A percentile compares a stretch with the other conserved stretches of the same genome.
Conservation (phyloP, 2,888 invertebrate genomes). For the Willowsia nigromaculata region DNA sequence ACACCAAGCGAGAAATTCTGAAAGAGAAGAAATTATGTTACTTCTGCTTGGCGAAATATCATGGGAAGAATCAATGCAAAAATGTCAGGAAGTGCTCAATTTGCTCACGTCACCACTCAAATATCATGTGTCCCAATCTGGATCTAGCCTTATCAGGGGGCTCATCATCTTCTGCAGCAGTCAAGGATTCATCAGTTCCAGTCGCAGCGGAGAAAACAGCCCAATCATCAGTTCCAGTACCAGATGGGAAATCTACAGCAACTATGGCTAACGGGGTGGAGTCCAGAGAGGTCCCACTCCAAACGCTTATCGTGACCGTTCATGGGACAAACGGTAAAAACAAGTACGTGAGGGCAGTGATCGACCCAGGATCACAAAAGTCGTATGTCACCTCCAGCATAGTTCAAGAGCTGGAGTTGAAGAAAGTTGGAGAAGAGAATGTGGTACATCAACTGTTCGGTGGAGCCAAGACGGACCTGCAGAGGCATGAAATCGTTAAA, state of each 20-base stretch:
- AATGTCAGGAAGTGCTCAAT: neutral
- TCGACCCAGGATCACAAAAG: slow-evolving; percentile 77
- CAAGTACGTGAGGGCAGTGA: slow-evolving; percentile 65
- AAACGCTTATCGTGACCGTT: slow-evolving; percentile 76
- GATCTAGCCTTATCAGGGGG: neutral
- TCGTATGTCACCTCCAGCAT: slow-evolving; percentile 76
- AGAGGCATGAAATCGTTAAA: neutral
- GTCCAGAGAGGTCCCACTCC: slow-evolving; percentile 56
- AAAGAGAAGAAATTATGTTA: neutral
- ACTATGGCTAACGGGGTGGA: neutral
- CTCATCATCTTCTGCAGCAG: too few relatives aligned
- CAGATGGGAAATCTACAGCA: neutral
- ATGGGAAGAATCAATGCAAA: neutral
- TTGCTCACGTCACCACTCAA: neutral
- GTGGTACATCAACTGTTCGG: slow-evolving; percentile 77
- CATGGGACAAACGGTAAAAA: slow-evolving; percentile 58
- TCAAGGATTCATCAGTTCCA: too few relatives aligned
- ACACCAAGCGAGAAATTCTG: neutral
- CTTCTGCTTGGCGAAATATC: neutral
- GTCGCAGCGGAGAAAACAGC: too few relatives aligned
- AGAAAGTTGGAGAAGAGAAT: slow-evolving; percentile 58
- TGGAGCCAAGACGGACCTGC: neutral
- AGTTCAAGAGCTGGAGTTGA: slow-evolving; percentile 73
- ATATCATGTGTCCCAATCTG: neutral
- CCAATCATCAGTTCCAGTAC: too few relatives aligned